Percentiles rank a stretch among this genome's conserved stretches.
These are phyloP conservation scores for Phyllotreta cruciferae DNA, from an alignment of 2,888 invertebrate species.

Conservation along the genomic window DNA sequence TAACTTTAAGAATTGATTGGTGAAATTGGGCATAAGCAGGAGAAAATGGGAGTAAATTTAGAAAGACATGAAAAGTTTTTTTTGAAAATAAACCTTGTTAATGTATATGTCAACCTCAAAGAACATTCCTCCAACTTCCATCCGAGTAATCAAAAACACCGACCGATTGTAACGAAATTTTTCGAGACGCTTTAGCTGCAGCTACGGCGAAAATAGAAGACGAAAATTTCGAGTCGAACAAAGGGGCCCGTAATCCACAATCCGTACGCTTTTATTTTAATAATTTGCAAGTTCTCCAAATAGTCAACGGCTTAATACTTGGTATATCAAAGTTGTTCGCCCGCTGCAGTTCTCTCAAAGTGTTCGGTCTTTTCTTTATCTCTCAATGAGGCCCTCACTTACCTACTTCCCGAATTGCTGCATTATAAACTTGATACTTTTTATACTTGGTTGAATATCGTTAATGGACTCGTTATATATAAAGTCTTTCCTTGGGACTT, in stretches of 20 bases:
- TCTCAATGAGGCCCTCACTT: constrained; percentile 56
- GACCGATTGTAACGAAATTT: constrained; percentile 1
- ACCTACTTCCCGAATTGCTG: constrained; percentile 53
- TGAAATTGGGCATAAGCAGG: no score
- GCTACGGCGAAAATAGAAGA: background rate
- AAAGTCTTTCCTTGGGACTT: constrained; percentile 38
- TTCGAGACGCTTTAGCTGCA: constrained; percentile 4
- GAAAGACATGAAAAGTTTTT: no score
- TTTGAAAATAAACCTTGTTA: no score
- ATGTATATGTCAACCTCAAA: no score
- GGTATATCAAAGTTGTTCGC: constrained; percentile 43
- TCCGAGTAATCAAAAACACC: constrained; percentile 6
- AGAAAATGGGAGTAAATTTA: no score
- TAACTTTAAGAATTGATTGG: no score
- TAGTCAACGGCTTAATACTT: constrained; percentile 29
- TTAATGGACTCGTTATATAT: constrained; percentile 59
- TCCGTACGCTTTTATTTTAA: constrained; percentile 19
- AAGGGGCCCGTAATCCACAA: background rate
- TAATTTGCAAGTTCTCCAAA: constrained; percentile 31
- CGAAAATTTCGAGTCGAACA: constrained; percentile 1
- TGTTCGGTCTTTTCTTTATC: constrained; percentile 55
- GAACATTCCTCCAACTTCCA: background rate
- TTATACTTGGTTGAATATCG: constrained; percentile 58
- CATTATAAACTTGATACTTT: constrained; percentile 60
- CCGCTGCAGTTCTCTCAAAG: constrained; percentile 43